Base-by-base conservation (phyloP, 2,888 invertebrate species). In the Hoplodrina blanda region DNA sequence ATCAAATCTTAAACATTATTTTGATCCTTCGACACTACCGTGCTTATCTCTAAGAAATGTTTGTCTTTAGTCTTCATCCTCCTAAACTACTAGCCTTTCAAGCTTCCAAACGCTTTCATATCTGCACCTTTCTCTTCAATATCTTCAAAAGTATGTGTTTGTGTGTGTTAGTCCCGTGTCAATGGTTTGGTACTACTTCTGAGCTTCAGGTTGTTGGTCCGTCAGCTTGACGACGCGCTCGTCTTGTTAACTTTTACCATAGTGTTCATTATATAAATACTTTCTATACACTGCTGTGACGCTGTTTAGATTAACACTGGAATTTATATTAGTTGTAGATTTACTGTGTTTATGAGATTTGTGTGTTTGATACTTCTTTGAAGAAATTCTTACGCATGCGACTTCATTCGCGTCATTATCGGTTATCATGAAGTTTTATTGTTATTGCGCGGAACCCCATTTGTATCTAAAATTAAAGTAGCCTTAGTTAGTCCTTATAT, bases 191-290 rank as follows among this genome's bases (percentile, higher is more conserved):
- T 79, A 66, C 54, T 60, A 76, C 50, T 57, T 62, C 62, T 78
- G 64, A 72, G 83, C 83, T 84, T 83, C 69, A 66, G 85, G 80
- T 84, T 68, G 63, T 62, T 76, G 73, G 75, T 80, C 61, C 71
- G 76, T 73, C 80, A 62, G 74, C 77, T 81, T 78, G 71, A 67
- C 72, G 82, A 66, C 52, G 68, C 74, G 83, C 83, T 78, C 80
- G 81, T 81, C 73, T 73, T 72, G 69, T 64, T 66, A 69, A 67
- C 54, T 77, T 15, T 56, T 76, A 81, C 50, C 33, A 75, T 82
- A 81, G 68, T 81, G 62, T 78, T 81, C 73, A 60, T 72, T 72
- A 66, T 77, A 81, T 63, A 67, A 41, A 74, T 81, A 84, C 57
- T 72, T 78, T 76, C 30, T 71, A 65, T 54, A 13, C 4, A 20